Base-by-base conservation (phyloP, 2,797 vertebrate genomes). In the Brachyrhaphis roseni region DNA sequence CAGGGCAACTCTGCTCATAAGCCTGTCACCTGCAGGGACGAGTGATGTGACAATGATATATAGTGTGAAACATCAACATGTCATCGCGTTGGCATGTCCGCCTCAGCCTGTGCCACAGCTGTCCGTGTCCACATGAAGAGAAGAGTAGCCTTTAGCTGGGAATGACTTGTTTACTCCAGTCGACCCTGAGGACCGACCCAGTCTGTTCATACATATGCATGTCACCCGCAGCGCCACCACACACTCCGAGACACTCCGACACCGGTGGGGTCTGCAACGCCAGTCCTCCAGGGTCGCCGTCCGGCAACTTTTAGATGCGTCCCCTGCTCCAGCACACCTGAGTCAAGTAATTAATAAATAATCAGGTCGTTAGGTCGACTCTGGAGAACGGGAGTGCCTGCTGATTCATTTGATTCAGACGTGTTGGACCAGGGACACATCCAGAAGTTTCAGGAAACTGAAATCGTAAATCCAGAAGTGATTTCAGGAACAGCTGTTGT, bases 41-140 rank as follows among this genome's bases (percentile, higher is more conserved):
- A 49, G 53, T 86, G 88, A 89, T 78, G 87, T 92, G 93, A 93
- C 94, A 89, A 87, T 89, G 88, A 92, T 90, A 92, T 87, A 88
- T 86, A 89, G 83, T 90, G 88, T 89, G 90, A 89, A 81, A 88
- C 82, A 84, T 84, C 71, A 77, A 85, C 78, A 83, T 91, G 92
- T 93, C 92, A 93, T 89, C 66, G 76, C 91, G 89, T 90, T 90
- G 91, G 86, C 83, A 75, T 74, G 81, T 81, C 85, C 23, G 62
- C 89, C 82, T 84, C 78, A 53, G 84, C 87, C 84, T 86, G 84
- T 90, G 86, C 89, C 90, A 86, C 88, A 92, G 86, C 92, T 91
- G 90, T 82, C 59, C 55, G 62, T 79, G 80, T 89, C 76, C 78
- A 90, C 81, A 77, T 79, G 76, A 88, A 79, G 78, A 76, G 76